These are phyloP conservation scores for Steinernema hermaphroditum DNA, from an alignment of 2,888 invertebrate genomes.

Conservation along the genomic window DNA sequence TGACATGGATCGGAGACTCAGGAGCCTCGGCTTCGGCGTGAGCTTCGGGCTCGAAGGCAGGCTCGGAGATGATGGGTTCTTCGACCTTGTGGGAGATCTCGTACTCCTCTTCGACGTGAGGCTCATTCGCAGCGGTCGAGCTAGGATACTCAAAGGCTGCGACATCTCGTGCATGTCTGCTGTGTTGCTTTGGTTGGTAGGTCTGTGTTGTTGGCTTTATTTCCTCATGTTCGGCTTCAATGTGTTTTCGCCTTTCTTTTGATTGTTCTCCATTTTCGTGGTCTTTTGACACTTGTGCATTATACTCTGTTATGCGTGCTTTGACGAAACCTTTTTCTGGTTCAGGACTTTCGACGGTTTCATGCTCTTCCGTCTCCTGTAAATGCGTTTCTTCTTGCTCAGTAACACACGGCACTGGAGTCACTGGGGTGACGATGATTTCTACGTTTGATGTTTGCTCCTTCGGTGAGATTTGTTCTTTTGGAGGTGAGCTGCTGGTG, in stretches of 20 bases:
- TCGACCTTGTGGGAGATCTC: neutral
- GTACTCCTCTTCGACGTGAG: too few relatives aligned
- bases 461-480: conserved; percentile 39
- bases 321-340: conserved; percentile 21
- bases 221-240: neutral
- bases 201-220: neutral
- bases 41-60: too few relatives aligned
- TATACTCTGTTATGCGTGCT: conserved; percentile 9
- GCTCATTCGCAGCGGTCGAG: neutral
- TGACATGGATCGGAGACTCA: too few relatives aligned
- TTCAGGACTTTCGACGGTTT: neutral
- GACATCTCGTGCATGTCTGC: neutral
- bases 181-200: neutral
- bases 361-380: neutral
- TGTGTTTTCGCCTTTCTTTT: conserved; percentile 35
- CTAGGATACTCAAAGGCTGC: neutral
- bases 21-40: too few relatives aligned
- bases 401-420: neutral
- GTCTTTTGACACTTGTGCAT: neutral
- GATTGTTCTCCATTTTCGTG: conserved; percentile 25
- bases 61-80: too few relatives aligned
- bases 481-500: neutral
- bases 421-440: conserved; percentile 17
- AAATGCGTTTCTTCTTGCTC: conserved; percentile 13
- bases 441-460: conserved; percentile 32